phyloP scores from a whole-genome alignment of 2,113 vertebrate genomes.

The Rhynchomys soricoides region DNA sequence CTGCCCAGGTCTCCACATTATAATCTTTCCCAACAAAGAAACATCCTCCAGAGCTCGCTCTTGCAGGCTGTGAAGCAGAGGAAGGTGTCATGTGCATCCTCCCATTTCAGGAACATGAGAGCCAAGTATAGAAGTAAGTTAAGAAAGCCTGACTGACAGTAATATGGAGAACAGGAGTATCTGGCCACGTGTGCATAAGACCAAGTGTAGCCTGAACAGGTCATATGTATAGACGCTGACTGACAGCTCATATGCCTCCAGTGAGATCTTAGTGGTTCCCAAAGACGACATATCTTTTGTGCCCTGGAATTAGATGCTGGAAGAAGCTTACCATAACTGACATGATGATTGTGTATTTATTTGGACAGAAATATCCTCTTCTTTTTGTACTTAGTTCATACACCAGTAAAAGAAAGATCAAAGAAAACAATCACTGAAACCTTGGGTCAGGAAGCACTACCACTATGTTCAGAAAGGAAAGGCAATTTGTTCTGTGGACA shows the following conservation, averaged over 20 bases:
- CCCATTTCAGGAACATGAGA: not conserved
- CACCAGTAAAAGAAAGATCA: conserved; percentile 56
- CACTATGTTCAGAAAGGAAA: conserved; percentile 62
- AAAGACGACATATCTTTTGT: conserved; percentile 33
- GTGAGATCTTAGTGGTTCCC: not conserved
- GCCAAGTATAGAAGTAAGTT: not conserved
- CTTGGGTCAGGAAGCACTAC: conserved; percentile 42
- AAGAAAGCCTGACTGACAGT: not conserved
- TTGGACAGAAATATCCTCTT: conserved; percentile 52
- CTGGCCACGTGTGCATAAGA: no score
- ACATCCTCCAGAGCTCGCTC: not conserved
- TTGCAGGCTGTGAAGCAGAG: not conserved
- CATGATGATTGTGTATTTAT: conserved; percentile 54
- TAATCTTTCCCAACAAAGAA: not conserved
- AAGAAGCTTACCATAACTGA: conserved; percentile 47
- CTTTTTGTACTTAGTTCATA: conserved; percentile 54
- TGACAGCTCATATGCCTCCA: not conserved
- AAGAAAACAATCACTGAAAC: conserved; percentile 50
- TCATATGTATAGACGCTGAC: not conserved
- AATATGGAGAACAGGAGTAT: not conserved
- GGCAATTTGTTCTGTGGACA: conserved; percentile 72
- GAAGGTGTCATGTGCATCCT: no score
- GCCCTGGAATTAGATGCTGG: conserved; percentile 57
- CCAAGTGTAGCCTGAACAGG: not conserved
- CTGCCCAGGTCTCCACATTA: not conserved